These are phyloP conservation scores for Silurus aristotelis DNA, from an alignment of 2,797 vertebrate genomes.

Conservation along the genomic window DNA sequence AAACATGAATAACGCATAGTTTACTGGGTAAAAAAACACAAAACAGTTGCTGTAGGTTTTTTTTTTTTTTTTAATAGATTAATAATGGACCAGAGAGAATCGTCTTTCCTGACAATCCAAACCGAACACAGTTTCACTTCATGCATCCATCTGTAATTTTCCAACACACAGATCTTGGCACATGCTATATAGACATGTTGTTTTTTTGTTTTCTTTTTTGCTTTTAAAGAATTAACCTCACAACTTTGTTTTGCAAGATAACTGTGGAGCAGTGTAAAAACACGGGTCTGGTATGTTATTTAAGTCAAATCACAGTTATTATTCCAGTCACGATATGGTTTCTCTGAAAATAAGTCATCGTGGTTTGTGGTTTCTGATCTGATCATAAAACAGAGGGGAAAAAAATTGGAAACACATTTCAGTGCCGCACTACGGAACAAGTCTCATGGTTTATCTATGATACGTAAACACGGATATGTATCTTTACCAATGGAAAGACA, in stretches of 20 bases:
- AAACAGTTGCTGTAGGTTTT: background rate
- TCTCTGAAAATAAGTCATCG: slow-evolving; percentile 61
- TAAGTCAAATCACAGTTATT: slow-evolving; percentile 56
- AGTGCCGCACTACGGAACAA: slow-evolving; percentile 43
- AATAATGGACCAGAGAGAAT: background rate
- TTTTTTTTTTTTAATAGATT: background rate
- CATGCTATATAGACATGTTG: background rate
- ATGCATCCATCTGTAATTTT: background rate
- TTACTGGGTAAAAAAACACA: background rate
- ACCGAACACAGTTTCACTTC: background rate
- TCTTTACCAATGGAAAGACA: slow-evolving; percentile 48
- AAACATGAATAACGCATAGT: background rate
- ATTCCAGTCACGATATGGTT: slow-evolving; percentile 58
- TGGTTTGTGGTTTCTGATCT: slow-evolving; percentile 62
- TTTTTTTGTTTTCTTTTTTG: background rate
- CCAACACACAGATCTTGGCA: background rate
- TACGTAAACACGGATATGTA: slow-evolving; percentile 49
- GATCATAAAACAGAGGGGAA: slow-evolving; percentile 59
- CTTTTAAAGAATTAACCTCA: background rate
- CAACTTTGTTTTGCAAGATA: slow-evolving; percentile 43
- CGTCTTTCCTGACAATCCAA: background rate
- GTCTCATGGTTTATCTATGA: slow-evolving; percentile 57
- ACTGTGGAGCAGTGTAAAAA: slow-evolving; percentile 16
- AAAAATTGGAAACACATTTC: slow-evolving; percentile 62
- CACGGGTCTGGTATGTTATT: slow-evolving; percentile 49